Percentiles rank a stretch among this genome's conserved stretches.
These are phyloP conservation scores for Alouatta palliata DNA, from an alignment of 2,113 vertebrate genomes.

Conservation along the genomic window DNA sequence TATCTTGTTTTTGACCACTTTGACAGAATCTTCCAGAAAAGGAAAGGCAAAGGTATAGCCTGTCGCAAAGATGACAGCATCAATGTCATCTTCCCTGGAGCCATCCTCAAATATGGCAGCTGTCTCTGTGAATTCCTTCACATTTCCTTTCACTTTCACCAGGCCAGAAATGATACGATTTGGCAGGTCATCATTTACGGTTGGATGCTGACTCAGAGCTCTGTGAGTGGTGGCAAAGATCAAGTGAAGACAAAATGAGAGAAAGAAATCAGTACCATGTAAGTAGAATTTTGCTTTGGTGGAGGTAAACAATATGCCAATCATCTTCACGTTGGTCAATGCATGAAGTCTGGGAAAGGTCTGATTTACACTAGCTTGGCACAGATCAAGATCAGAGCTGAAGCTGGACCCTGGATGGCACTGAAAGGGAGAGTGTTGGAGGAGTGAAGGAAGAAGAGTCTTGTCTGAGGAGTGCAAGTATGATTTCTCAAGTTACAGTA, in stretches of 20 bases:
- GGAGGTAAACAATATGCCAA: not conserved
- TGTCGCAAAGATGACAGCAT: conserved; percentile 91
- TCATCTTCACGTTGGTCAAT: not conserved
- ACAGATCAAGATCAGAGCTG: not conserved
- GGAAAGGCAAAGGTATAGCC: conserved; percentile 90
- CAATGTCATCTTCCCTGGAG: conserved; percentile 88
- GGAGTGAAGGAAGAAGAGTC: not conserved
- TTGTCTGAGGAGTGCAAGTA: not conserved
- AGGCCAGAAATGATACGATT: conserved; percentile 89
- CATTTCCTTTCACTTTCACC: conserved; percentile 87
- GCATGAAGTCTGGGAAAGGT: not conserved
- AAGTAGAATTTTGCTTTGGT: conserved; percentile 1
- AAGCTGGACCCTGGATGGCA: not conserved
- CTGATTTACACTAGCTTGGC: not conserved
- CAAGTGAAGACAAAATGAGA: conserved; percentile 15
- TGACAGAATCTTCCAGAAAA: conserved; percentile 86
- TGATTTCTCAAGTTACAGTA: not conserved
- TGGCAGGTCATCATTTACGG: conserved; percentile 91
- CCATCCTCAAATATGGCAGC: conserved; percentile 90
- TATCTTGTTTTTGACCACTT: conserved; percentile 84
- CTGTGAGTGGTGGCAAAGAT: conserved; percentile 75
- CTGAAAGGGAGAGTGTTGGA: not conserved
- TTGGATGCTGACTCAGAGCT: conserved; percentile 76
- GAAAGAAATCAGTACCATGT: not conserved
- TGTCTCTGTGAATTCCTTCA: conserved; percentile 86